Evolutionary conservation across 2,888 invertebrate genomes (phyloP), one percentile per base, ranked within the genome.

Genomic region (Mythimna vitellina): DNA sequence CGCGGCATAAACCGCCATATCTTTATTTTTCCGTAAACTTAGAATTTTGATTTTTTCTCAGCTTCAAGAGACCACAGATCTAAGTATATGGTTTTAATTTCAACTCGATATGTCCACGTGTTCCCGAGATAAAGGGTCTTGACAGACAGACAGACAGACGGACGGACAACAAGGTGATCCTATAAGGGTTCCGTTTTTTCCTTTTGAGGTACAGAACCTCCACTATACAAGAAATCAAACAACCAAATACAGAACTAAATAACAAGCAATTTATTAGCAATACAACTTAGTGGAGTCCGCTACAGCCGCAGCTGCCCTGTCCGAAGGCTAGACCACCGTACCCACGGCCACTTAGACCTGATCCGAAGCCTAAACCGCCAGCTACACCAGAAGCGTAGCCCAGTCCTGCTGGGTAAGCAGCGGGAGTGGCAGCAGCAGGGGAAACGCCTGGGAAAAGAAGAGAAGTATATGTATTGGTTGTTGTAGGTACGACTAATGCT

Each of bases 241-340:
- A 53, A 67, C 35, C 14, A 0, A 38, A 38, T 67, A 65, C 10
- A 7, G 46, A 56, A 78, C 73, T 78, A 78, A 78, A 78, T 78
- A 78, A 78, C 77, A 68, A 64, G 0, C 6, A 60, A 22, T 78
- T 77, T 78, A 78, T 71, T 77, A 6, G 35, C 32, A 38, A 42
- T 0, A 29, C 3, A 61, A 73, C 3, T 78, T 73, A 78, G 29
- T 73, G 67, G 12, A 72, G 1, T 22, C 67, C 67, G 12, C 29
- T 56, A 17, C 73, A 72, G 8, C 67, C 25, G n/a, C 56, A 42
- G 10, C 65, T 49, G 2, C 77, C 72, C 17, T 63, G n/a, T 7
- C 77, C 78, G 12, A 54, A 49, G 1, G 65, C 78, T 12, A 60
- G 25, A 3, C 72, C 76, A 0, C 61, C 53, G 17, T 57, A 65